Base-by-base conservation (phyloP, 2,113 vertebrate genomes). In the Pomatorhinus ruficollis region DNA sequence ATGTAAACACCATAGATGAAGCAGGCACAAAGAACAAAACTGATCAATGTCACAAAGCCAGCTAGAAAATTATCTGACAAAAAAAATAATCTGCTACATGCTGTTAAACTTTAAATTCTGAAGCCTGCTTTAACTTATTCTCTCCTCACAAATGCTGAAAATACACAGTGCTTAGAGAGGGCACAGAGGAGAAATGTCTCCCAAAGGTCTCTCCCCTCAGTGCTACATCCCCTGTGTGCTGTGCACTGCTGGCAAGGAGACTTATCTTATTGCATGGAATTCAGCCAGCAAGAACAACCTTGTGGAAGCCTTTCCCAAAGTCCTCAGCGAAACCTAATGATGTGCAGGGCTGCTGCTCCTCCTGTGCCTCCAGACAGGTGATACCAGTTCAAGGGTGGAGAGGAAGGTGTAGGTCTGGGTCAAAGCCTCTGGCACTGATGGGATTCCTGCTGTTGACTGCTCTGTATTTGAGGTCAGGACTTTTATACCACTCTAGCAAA, bases 201-300 rank as follows among this genome's bases (percentile, higher is more conserved):
- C 72, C 2, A 0, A 54, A 84, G 52, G 21, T 68, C 0, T 0
- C 39, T 59, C 3, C 18, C 18, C 6, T 50, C 15, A 0, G 33
- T 42, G 12, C 31, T 45, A 24, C 10, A 28, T 24, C 28, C 12
- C 5, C 3, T 6, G 7, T 44, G 30, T 59, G 28, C n/a, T 28
- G 33, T 80, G 19, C 2, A 0, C 31, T 52, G 12, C 80, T 45
- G 35, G 14, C 39, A 66, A 60, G 12, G 5, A 47, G 6, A 6
- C 6, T 52, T 49, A 33, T 24, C 24, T 35, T 28, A 2, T 16
- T 33, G 47, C 5, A 5, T 74, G 42, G 69, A 85, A 79, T 61
- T 64, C 31, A n/a, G n/a, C 10, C 40, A 60, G 9, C 1, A 4
- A 9, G 5, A 72, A 45, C 11, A 31, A 47, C 22, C 8, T 60